Evolutionary conservation across 2,888 invertebrate species (phyloP).

Genomic region (Pammene aurita): DNA sequence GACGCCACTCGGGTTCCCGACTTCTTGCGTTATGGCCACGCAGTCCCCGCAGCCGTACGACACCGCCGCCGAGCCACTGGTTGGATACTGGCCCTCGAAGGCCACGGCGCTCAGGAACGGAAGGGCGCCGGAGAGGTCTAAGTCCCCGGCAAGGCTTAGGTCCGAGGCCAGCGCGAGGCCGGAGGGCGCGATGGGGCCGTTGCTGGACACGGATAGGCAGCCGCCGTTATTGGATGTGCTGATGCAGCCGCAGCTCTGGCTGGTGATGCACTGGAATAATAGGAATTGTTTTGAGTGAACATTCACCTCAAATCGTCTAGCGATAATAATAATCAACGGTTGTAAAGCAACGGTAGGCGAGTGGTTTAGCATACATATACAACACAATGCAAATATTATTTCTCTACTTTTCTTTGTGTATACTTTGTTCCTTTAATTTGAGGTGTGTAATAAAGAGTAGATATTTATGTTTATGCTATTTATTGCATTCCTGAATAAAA

Average conservation of each 20-base stretch:
- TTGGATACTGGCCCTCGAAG: slow-evolving; percentile 25
- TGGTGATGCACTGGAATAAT: neutral
- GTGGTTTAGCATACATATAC: too few relatives aligned
- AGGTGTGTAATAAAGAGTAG: too few relatives aligned
- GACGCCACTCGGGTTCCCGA: neutral
- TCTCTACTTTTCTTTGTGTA: too few relatives aligned
- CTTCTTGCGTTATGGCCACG: slow-evolving; percentile 35
- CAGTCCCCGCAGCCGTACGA: slow-evolving; percentile 27
- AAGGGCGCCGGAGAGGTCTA: slow-evolving; percentile 50
- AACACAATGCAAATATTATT: too few relatives aligned
- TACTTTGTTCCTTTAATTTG: too few relatives aligned
- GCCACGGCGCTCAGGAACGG: slow-evolving; percentile 33
- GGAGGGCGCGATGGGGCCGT: slow-evolving; percentile 54
- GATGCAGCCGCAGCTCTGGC: slow-evolving; percentile 4
- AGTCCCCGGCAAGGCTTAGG: slow-evolving; percentile 53
- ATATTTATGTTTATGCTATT: too few relatives aligned
- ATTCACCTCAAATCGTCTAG: too few relatives aligned
- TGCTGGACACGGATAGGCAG: slow-evolving; percentile 45
- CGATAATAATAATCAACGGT: too few relatives aligned
- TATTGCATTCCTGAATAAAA: too few relatives aligned
- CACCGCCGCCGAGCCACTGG: slow-evolving; percentile 28
- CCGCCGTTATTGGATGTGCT: neutral
- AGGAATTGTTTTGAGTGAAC: neutral
- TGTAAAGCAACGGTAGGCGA: too few relatives aligned
- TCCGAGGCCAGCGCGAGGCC: slow-evolving; percentile 56